Base-by-base conservation (phyloP, 2,113 vertebrate genomes). In the Rhagologus leucostigma region DNA sequence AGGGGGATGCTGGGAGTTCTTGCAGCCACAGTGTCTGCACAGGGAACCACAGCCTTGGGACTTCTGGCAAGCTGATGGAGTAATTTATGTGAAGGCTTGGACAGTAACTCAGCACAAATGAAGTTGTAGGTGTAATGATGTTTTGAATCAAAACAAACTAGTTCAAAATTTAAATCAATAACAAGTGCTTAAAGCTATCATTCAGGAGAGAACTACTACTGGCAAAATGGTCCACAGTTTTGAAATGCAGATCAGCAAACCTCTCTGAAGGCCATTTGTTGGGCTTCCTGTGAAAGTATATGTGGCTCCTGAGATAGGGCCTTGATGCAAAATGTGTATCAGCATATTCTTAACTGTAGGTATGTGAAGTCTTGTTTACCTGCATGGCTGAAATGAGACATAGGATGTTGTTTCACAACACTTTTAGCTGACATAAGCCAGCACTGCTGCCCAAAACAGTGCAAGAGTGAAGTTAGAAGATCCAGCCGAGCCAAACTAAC, bases 81-180 rank as follows among this genome's bases (percentile, higher is more conserved):
- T 92, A 85, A 92, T 90, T 83, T 80, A 70, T 74, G 22, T 74
- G 83, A 70, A 77, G 73, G 42, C 39, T 92, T 78, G 76, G 90
- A 93, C 83, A 93, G 71, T 84, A 97, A 93, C 76, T 93, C 64
- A 77, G 78, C 76, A 77, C 86, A 92, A 97, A 93, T 93, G 92
- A 94, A 88, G 93, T 27, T 86, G 89, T 90, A 95, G 91, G 91
- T 95, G 86, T 92, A 95, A 86, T 78, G 80, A 92, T 90, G 64
- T 95, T 96, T 97, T 95, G 89, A 95, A 96, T 90, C 86, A 95
- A 95, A 95, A 93, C 89, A 96, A 96, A 87, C 95, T 65, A 68
- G 68, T 89, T 95, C 60, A 84, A 90, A 93, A 95, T 96, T 69
- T 90, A 94, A 95, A 95, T 95, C 91, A 90, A 70, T 95, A 89